phyloP scores from a whole-genome alignment of 2,888 invertebrate genomes.

The Hypsopygia costalis region DNA sequence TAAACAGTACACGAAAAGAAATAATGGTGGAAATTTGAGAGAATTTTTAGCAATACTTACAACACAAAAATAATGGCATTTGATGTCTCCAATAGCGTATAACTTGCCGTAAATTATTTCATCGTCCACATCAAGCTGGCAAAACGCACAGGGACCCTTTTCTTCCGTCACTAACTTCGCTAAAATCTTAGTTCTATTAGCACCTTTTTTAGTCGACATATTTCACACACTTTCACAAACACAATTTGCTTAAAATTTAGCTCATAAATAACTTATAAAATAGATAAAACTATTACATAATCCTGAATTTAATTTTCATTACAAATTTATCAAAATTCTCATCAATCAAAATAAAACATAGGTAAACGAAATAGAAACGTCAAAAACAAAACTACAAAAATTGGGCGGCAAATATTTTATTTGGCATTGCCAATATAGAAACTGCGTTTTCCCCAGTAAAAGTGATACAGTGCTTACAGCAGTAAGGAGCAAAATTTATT shows the following conservation, averaged over 20 bases:
- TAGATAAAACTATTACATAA: not conserved
- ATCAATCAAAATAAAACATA: not conserved
- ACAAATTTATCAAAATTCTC: not conserved
- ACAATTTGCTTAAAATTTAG: too few relatives aligned
- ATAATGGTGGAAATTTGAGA: too few relatives aligned
- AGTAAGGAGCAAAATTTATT: too few relatives aligned
- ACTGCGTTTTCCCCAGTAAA: too few relatives aligned
- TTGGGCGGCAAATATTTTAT: constrained; percentile 38
- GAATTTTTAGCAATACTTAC: constrained; percentile 65
- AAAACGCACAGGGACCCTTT: constrained; percentile 73
- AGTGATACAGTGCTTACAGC: too few relatives aligned
- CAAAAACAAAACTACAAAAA: not conserved
- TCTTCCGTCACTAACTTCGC: constrained; percentile 51
- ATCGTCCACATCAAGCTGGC: constrained; percentile 67
- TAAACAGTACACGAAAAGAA: too few relatives aligned
- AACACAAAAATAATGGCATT: constrained; percentile 88
- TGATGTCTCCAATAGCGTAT: constrained; percentile 74
- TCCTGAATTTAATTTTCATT: not conserved
- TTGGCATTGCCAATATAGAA: too few relatives aligned
- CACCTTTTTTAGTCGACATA: constrained; percentile 20
- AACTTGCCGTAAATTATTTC: constrained; percentile 79
- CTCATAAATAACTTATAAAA: not conserved
- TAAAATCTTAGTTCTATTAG: constrained; percentile 26
- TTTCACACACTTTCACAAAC: not conserved
- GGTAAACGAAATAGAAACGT: too few relatives aligned